Percentiles rank a stretch among this genome's conserved stretches.
phyloP scores from a whole-genome alignment of 1,140 invertebrate species.

The Heterodera schachtii region DNA sequence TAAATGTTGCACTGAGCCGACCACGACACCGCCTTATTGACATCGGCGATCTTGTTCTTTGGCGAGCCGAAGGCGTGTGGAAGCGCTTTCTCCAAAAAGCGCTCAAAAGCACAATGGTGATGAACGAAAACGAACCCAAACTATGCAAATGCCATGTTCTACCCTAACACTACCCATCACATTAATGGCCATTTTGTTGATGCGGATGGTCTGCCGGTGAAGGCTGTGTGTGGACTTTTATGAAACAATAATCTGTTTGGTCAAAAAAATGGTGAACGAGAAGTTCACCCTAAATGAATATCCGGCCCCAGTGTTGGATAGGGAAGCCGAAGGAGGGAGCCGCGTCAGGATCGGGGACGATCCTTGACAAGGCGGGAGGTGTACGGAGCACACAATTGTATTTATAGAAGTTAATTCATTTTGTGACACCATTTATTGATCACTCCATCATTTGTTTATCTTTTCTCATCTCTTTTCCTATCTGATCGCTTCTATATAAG shows the following conservation, averaged over 20 bases:
- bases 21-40: not conserved
- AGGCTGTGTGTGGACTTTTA: constrained; percentile 4
- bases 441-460: no score
- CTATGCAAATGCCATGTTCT: not conserved
- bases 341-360: not conserved
- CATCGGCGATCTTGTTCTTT: not conserved
- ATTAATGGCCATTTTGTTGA: not conserved
- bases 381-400: not conserved
- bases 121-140: no score
- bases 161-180: not conserved
- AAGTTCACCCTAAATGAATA: not conserved
- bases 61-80: constrained; percentile 1
- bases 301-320: not conserved
- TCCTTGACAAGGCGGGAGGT: not conserved
- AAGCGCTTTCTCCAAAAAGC: not conserved
- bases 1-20: constrained; percentile 12
- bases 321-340: not conserved
- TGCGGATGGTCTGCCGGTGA: not conserved
- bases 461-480: no score
- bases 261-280: not conserved
- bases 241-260: not conserved
- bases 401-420: no score
- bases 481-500: no score
- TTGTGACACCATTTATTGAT: no score
- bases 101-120: not conserved